phyloP scores from a whole-genome alignment of 2,888 invertebrate genomes.

The Teleiodes luculella region DNA sequence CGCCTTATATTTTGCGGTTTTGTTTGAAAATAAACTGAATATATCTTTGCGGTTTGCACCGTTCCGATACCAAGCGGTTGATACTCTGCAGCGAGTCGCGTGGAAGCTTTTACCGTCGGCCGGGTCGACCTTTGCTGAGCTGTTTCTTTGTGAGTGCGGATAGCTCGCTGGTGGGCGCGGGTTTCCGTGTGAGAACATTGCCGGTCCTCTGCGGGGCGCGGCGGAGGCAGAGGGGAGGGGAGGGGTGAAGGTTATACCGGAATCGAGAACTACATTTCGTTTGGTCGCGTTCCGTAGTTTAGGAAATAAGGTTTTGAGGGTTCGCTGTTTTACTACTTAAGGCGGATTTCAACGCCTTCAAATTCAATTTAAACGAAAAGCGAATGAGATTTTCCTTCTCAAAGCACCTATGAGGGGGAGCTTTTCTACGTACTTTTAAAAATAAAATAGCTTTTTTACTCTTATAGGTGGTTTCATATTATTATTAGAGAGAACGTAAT shows the following conservation, averaged over 20 bases:
- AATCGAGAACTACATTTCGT: slow-evolving; percentile 10
- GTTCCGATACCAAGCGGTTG: too few species aligned
- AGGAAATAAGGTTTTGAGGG: slow-evolving; percentile 11
- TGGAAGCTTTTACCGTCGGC: neutral
- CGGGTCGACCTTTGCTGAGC: neutral
- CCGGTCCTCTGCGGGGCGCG: neutral
- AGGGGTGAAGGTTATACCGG: neutral
- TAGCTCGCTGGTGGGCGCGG: neutral
- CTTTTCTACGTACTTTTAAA: neutral
- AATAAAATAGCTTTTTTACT: too few species aligned
- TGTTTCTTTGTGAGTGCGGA: neutral
- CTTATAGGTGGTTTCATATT: too few species aligned
- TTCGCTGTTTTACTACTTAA: slow-evolving; percentile 5
- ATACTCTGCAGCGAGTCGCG: neutral
- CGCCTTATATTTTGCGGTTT: too few species aligned
- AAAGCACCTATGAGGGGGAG: neutral
- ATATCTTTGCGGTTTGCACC: too few species aligned
- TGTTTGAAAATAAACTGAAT: too few species aligned
- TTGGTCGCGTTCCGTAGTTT: slow-evolving; percentile 5
- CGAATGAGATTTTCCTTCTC: neutral
- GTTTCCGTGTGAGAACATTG: neutral
- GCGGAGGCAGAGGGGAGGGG: neutral
- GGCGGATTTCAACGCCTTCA: slow-evolving; percentile 4
- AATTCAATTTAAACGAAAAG: neutral
- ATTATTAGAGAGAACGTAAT: too few species aligned